phyloP scores from a whole-genome alignment of 2,888 invertebrate genomes.

The Eurytoma californica region DNA sequence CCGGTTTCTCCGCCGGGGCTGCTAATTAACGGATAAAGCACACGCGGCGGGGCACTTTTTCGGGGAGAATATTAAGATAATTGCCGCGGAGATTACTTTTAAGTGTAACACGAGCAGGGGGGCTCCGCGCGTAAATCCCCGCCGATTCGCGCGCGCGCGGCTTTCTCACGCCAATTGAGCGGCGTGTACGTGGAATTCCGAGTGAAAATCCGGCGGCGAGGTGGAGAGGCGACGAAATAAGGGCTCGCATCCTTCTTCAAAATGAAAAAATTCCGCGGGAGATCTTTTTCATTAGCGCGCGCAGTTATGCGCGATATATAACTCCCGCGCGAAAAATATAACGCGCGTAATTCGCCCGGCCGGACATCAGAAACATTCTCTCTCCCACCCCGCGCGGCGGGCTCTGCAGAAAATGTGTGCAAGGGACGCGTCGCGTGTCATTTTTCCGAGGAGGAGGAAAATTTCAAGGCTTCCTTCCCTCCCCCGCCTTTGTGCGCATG shows the following conservation, averaged over 20 bases:
- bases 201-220: too few species aligned
- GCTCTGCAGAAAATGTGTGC: constrained; percentile 2
- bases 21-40: constrained; percentile 42
- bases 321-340: not conserved
- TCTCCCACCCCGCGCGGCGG: too few species aligned
- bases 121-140: not conserved
- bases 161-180: not conserved
- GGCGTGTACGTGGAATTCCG: too few species aligned
- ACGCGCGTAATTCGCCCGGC: not conserved
- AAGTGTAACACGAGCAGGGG: not conserved
- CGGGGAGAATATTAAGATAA: constrained; percentile 25
- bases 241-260: not conserved
- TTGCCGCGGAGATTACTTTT: constrained; percentile 5
- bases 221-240: too few species aligned
- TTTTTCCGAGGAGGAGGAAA: constrained; percentile 41
- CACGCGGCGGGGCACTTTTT: not conserved
- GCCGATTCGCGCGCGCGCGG: not conserved
- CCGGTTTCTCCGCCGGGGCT: not conserved
- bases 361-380: constrained; percentile 34
- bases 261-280: not conserved
- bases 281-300: not conserved
- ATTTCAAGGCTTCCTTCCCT: constrained; percentile 36
- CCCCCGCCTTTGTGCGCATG: constrained; percentile 10
- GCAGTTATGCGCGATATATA: constrained; percentile 11
- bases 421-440: constrained; percentile 34